These are phyloP conservation scores for Aegithalos caudatus DNA, from an alignment of 2,113 vertebrate genomes.

Conservation along the genomic window DNA sequence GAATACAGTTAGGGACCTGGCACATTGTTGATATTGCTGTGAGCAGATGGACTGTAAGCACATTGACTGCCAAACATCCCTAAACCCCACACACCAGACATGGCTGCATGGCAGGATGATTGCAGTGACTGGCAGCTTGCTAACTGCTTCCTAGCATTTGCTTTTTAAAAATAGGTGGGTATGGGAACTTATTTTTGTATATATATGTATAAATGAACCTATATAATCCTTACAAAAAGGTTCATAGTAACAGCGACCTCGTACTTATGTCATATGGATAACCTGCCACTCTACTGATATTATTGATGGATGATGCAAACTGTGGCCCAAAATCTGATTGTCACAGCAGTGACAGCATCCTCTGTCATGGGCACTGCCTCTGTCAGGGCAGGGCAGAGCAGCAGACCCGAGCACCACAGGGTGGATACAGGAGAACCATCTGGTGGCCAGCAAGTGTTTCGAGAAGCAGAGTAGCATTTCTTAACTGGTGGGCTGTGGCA, in stretches of 20 bases:
- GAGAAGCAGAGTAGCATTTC: neutral
- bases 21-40: neutral
- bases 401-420: neutral
- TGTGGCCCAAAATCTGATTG: neutral
- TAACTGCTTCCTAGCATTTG: neutral
- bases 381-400: neutral
- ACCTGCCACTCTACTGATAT: neutral
- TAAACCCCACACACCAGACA: neutral
- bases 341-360: neutral
- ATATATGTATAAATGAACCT: neutral
- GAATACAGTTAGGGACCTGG: conserved; percentile 44
- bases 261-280: accelerated
- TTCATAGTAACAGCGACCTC: neutral
- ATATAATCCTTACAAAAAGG: neutral
- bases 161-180: neutral
- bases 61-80: conserved; percentile 4
- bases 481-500: neutral
- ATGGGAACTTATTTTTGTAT: neutral
- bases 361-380: neutral
- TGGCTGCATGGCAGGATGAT: neutral
- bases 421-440: neutral
- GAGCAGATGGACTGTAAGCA: conserved; percentile 25
- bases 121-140: neutral
- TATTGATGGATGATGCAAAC: neutral
- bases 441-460: neutral